These are phyloP conservation scores for Grammomys dolichurus DNA, from an alignment of 2,113 vertebrate genomes.

Conservation along the genomic window DNA sequence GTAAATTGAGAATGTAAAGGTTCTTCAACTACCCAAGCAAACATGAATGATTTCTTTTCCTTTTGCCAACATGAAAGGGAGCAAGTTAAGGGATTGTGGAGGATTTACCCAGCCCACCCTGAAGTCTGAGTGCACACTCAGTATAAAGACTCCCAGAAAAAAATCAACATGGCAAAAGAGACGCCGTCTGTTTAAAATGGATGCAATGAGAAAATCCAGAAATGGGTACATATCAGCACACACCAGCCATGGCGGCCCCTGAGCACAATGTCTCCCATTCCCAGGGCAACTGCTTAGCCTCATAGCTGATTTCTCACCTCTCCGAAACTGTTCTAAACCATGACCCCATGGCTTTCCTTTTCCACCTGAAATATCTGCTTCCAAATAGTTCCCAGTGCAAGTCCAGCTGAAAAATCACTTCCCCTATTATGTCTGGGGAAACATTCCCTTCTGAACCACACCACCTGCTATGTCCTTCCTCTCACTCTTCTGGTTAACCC, in stretches of 20 bases:
- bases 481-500: background rate
- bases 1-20: conserved; percentile 68
- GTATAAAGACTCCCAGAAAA: conserved; percentile 58
- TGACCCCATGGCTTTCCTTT: background rate
- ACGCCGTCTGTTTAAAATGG: conserved; percentile 61
- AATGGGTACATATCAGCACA: background rate
- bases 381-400: background rate
- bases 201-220: conserved; percentile 22
- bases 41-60: conserved; percentile 62
- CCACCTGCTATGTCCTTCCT: background rate
- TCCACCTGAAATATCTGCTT: conserved; percentile 4
- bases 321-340: background rate
- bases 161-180: conserved; percentile 26
- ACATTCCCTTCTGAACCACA: background rate
- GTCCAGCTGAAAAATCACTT: background rate
- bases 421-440: background rate
- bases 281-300: background rate
- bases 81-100: background rate
- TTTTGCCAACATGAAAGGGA: conserved; percentile 48
- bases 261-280: background rate
- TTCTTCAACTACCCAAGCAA: conserved; percentile 57
- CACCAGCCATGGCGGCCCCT: background rate
- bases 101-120: background rate
- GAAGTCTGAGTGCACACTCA: conserved; percentile 13
- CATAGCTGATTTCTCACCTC: background rate